Evolutionary conservation across 2,797 vertebrate genomes (phyloP), one percentile per base, ranked within the genome.

Genomic region (Halcyon badia): DNA sequence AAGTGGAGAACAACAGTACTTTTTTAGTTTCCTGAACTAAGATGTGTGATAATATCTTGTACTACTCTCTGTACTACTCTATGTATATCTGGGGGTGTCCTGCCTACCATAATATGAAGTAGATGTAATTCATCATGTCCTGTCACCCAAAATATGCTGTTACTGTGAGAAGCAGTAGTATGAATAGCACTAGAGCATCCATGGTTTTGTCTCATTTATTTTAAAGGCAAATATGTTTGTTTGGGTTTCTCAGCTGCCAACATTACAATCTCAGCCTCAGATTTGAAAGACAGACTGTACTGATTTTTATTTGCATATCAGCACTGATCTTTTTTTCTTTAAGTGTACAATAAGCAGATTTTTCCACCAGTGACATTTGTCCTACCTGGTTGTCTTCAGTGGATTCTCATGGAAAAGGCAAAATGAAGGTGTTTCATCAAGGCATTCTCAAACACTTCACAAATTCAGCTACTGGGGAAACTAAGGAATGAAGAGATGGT

Each of bases 201-300:
- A 52, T 24, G 20, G 5, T 18, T 89, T 91, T 44, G 33, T 84
- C 31, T 76, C 31, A 42, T 70, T 66, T 66, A 6, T 80, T 93
- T 94, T 88, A 66, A 84, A 76, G 60, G 49, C 30, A 90, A 81
- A 76, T 52, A 1, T 46, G 49, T 51, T 18, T 69, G 25, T 33
- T 87, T 90, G 68, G 8, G 26, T 70, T 92, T 89, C 57, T 33
- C 64, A 87, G n/a, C 18, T 87, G 96, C n/a, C 73, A 52, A 77
- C 58, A 71, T 64, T 35, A 16, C 44, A 69, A 8, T 82, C n/a
- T 92, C 62, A 89, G 62, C 11, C 60, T 66, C 62, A 75, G 58
- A 60, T 75, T 62, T 61, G 46, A 79, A 94, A 89, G 26, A 56
- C 3, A 80, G 49, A 37, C 9, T 66, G 46, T 64, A 46, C 2